Conservation (phyloP, 2,113 vertebrate genomes). For the Manacus vitellinus region DNA sequence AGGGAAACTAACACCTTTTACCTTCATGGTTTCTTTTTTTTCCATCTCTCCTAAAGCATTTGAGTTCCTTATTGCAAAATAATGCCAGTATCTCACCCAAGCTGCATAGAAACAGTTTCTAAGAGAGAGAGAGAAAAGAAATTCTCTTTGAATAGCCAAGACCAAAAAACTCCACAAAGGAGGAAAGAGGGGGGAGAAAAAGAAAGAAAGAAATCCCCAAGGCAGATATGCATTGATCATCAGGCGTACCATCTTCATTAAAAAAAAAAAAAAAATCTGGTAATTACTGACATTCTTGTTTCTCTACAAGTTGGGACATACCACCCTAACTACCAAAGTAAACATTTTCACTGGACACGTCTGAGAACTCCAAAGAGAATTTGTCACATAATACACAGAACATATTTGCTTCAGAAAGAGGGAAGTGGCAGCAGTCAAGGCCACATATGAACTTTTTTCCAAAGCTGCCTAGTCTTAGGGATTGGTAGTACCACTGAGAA, state of each 20-base stretch:
- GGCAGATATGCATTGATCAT: not conserved
- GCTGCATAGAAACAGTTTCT: not conserved
- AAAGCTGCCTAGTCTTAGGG: not conserved
- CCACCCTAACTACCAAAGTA: not conserved
- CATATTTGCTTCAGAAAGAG: not conserved
- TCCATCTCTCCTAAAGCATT: not conserved
- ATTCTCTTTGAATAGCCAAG: not conserved
- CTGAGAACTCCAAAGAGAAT: not conserved
- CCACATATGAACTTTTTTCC: fast-evolving
- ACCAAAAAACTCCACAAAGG: not conserved
- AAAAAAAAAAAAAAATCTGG: not conserved
- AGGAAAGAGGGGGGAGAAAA: fast-evolving
- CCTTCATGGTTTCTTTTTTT: not conserved
- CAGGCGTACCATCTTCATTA: not conserved
- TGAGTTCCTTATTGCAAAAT: not conserved
- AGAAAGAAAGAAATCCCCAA: not conserved
- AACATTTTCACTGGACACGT: not conserved
- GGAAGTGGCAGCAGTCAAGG: not conserved
- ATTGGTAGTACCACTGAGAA: not conserved
- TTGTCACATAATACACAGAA: not conserved
- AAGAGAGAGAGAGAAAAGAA: not conserved
- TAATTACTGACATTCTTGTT: not conserved
- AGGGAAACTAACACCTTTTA: not conserved
- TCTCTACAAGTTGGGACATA: not conserved
- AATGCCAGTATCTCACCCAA: not conserved